Percentiles rank a stretch among this genome's conserved stretches.
Evolutionary conservation across 2,113 vertebrate genomes (phyloP).

Genomic region (Isurus oxyrinchus): DNA sequence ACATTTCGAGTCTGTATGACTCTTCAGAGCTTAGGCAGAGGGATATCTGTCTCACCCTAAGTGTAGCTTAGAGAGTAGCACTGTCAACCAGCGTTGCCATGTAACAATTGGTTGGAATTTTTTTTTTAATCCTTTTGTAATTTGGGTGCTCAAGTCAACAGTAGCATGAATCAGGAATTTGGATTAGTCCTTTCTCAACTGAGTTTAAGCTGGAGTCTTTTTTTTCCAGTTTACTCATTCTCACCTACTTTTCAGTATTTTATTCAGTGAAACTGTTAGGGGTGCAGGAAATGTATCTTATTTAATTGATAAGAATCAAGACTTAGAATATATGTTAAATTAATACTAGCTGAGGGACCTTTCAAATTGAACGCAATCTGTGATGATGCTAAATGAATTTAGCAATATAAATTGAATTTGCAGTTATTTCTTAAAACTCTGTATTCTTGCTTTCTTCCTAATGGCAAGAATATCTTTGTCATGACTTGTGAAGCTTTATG

Average conservation of each 20-base stretch:
- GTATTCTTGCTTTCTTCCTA: too few species aligned
- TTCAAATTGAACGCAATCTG: neutral
- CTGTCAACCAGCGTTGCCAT: neutral
- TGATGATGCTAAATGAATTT: neutral
- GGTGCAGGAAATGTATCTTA: neutral
- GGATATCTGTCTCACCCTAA: neutral
- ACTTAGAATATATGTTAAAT: too few species aligned
- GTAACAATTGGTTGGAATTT: neutral
- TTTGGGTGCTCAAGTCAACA: too few species aligned
- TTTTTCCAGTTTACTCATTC: neutral
- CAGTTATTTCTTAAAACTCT: neutral
- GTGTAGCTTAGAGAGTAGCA: neutral
- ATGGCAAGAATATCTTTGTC: neutral
- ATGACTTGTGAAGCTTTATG: neutral
- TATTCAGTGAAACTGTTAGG: neutral
- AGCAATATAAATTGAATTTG: neutral
- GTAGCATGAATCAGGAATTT: neutral
- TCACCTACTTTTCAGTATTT: neutral
- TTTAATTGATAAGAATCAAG: neutral
- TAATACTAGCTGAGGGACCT: too few species aligned
- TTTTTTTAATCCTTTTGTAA: neutral
- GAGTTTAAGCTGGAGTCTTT: neutral
- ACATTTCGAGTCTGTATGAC: too few species aligned
- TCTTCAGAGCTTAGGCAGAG: too few species aligned
- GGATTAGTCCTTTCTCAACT: neutral